A percentile compares a stretch with the other conserved stretches of the same genome.
These are phyloP conservation scores for Drosophila lowei DNA, from an alignment of 1,140 invertebrate species.

Conservation along the genomic window DNA sequence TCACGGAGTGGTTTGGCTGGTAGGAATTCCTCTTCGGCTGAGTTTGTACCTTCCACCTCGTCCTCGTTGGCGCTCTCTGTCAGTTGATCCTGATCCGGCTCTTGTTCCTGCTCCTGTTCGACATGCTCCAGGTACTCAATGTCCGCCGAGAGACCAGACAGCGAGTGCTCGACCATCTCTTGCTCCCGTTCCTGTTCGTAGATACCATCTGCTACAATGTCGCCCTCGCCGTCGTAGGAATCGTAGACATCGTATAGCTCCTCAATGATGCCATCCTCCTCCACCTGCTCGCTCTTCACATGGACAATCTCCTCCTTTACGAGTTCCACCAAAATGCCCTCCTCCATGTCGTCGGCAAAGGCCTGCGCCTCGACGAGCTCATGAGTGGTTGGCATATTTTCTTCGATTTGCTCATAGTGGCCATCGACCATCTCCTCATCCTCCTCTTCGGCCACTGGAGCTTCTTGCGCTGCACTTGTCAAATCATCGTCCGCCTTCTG, in stretches of 20 bases:
- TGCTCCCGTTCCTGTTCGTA: constrained; percentile 38
- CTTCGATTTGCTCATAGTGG: constrained; percentile 18
- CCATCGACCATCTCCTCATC: constrained; percentile 30
- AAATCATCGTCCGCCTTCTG: constrained; percentile 9
- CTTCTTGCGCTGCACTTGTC: too few species aligned
- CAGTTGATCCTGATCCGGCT: constrained; percentile 46
- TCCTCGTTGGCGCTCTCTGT: constrained; percentile 65
- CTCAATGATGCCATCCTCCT: constrained; percentile 71
- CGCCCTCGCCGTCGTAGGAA: constrained; percentile 50
- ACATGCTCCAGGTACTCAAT: constrained; percentile 67
- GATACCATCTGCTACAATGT: constrained; percentile 46
- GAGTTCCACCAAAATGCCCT: constrained; percentile 47
- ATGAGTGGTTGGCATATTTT: too few species aligned
- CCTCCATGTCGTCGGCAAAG: constrained; percentile 44
- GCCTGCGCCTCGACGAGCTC: constrained; percentile 10
- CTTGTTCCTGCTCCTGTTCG: constrained; percentile 33
- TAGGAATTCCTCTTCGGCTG: constrained; percentile 57
- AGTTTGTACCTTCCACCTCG: constrained; percentile 37
- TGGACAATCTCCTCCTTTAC: constrained; percentile 54
- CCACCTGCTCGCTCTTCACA: constrained; percentile 63
- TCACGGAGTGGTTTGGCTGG: constrained; percentile 34
- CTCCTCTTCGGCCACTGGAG: too few species aligned
- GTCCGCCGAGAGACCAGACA: constrained; percentile 65
- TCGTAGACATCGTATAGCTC: constrained; percentile 73
- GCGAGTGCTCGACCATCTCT: constrained; percentile 46